A percentile compares a stretch with the other conserved stretches of the same genome.
Evolutionary conservation across 2,888 invertebrate genomes (phyloP).

Genomic region (Fissipunctia ypsillon): DNA sequence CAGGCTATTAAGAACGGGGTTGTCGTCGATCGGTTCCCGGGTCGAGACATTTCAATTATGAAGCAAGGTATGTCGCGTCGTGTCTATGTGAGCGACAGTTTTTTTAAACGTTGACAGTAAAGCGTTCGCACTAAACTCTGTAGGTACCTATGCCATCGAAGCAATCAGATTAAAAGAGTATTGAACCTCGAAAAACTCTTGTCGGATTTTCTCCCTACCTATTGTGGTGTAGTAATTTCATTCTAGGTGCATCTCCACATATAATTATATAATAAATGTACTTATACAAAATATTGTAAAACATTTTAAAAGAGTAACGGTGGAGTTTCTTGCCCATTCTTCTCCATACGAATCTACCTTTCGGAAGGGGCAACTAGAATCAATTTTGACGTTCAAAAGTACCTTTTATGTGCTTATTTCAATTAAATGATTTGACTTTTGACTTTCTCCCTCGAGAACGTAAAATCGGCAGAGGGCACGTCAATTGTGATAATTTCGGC

Average conservation of each 20-base stretch:
- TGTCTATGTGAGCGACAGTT: neutral
- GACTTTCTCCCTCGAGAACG: neutral
- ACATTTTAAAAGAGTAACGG: too few relatives aligned
- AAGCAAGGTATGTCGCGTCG: constrained; percentile 5
- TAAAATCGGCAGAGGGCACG: neutral
- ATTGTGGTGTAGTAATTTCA: too few relatives aligned
- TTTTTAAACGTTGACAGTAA: constrained; percentile 1
- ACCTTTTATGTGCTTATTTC: too few relatives aligned
- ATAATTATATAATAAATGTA: too few relatives aligned
- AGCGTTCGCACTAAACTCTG: neutral
- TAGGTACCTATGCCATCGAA: neutral
- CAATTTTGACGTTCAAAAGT: too few relatives aligned
- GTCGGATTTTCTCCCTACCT: neutral
- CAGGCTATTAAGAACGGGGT: constrained; percentile 35
- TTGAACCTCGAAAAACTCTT: neutral
- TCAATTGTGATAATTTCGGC: neutral
- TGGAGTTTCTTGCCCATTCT: too few relatives aligned
- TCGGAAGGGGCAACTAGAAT: too few relatives aligned
- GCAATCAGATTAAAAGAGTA: neutral
- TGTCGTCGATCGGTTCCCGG: constrained; percentile 25
- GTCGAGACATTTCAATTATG: constrained; percentile 49
- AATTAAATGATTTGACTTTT: too few relatives aligned
- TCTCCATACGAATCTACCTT: too few relatives aligned
- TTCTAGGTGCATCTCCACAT: too few relatives aligned
- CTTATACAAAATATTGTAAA: too few relatives aligned